These are phyloP conservation scores for Brotula barbata DNA, from an alignment of 2,797 vertebrate genomes.

Conservation along the genomic window DNA sequence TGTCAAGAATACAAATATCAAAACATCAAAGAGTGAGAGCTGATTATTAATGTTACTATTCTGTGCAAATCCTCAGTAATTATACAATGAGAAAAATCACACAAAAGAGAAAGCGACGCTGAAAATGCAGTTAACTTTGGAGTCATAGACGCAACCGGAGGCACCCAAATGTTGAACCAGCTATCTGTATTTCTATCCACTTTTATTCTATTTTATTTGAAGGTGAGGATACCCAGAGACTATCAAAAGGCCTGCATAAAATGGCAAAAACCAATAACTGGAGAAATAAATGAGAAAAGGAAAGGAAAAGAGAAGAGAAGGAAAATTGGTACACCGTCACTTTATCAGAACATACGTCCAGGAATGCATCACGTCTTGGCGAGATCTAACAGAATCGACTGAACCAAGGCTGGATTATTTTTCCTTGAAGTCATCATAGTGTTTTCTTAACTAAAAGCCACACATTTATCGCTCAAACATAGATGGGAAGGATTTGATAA, in stretches of 20 bases:
- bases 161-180: not conserved
- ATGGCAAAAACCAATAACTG: too few relatives aligned
- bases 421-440: constrained; percentile 21
- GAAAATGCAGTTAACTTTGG: constrained; percentile 1
- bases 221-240: constrained; percentile 14
- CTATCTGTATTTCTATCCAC: constrained; percentile 14
- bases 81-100: not conserved
- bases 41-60: not conserved
- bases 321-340: not conserved
- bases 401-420: constrained; percentile 7
- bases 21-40: not conserved
- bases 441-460: constrained; percentile 26
- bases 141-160: not conserved
- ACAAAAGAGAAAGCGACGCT: constrained; percentile 2
- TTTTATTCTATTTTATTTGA: constrained; percentile 24
- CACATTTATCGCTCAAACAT: constrained; percentile 7
- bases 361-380: not conserved
- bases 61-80: not conserved
- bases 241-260: not conserved
- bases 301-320: not conserved
- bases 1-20: not conserved
- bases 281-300: not conserved
- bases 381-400: not conserved
- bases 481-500: constrained; percentile 22
- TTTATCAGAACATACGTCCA: constrained; percentile 2